Evolutionary conservation across 2,888 invertebrate species (phyloP), one percentile per base, ranked within the genome.

Genomic region (Torymus tubicola): DNA sequence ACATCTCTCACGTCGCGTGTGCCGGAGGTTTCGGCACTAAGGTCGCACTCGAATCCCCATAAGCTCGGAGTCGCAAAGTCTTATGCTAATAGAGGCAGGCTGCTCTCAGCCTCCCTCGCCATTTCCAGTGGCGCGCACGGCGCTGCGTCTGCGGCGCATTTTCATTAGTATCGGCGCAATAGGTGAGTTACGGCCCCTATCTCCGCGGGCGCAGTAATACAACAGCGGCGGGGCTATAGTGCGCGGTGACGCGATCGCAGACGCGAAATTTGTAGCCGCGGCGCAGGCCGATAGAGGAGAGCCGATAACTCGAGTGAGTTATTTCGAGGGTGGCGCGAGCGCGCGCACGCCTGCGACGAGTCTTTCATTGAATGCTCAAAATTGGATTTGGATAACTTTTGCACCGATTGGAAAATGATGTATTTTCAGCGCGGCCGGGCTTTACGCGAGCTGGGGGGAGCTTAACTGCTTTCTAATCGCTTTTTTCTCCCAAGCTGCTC

Each of bases 301-400:
- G 67, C 60, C 75, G 80, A 80, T 80, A 80, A 75, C 80, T 71
- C 74, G 71, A 80, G 75, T 80, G 80, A 80, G 71, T 80, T 80
- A 80, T 80, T 71, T 42, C 67, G 53, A 16, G 58, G 64, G 69
- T 31, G 24, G 60, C 31, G 16, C 61, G 42, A 3, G 16, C 52
- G 18, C 2, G 60, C 13, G 50, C 18, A 14, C 4, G 14, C 0
- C 24, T 2, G 31, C 64, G 70, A 75, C 71, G 80, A 75, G 71
- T 67, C 75, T 75, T 74, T 79, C 74, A 64, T 58, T 74, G 65
- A 77, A 81, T 72, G 68, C 63, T 73, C 77, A 73, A 77, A 73
- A 71, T 71, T 75, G 68, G 72, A 77, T 78, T 81, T 68, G 75
- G 70, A 69, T 74, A 64, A 78, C 77, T 81, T 73, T 78, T 58